phyloP scores from a whole-genome alignment of 2,888 invertebrate genomes.

The Acronicta aceris region DNA sequence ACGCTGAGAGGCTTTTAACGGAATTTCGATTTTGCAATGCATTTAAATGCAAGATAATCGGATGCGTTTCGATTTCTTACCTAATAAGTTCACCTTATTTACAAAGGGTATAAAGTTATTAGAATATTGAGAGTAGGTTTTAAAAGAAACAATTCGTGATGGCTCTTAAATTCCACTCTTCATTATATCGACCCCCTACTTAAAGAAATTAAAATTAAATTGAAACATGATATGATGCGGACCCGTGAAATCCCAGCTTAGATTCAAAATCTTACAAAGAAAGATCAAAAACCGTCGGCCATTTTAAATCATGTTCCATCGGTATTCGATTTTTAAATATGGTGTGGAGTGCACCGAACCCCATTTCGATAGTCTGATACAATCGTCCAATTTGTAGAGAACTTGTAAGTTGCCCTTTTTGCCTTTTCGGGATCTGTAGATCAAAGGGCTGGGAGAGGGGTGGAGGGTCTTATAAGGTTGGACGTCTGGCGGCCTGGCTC shows the following conservation, averaged over 20 bases:
- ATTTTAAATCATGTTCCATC: conserved; percentile 78
- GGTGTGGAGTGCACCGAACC: conserved; percentile 85
- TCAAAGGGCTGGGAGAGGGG: conserved; percentile 60
- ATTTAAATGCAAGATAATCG: conserved; percentile 78
- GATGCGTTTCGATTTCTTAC: conserved; percentile 57
- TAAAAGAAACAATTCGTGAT: conserved; percentile 49
- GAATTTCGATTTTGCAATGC: conserved; percentile 73
- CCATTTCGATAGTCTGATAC: conserved; percentile 77
- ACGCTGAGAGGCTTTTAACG: conserved; percentile 76
- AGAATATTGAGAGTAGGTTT: conserved; percentile 53
- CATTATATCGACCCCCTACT: conserved; percentile 53
- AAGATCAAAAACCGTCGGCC: conserved; percentile 67
- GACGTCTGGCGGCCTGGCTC: conserved; percentile 67
- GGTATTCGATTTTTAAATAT: conserved; percentile 83
- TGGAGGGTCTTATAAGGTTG: conserved; percentile 68
- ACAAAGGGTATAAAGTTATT: conserved; percentile 70
- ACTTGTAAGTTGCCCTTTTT: conserved; percentile 59
- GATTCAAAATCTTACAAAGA: conserved; percentile 52
- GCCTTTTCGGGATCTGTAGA: conserved; percentile 57
- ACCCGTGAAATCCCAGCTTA: conserved; percentile 60
- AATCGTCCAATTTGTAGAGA: conserved; percentile 71
- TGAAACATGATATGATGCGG: conserved; percentile 62
- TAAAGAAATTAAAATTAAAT: conserved; percentile 61
- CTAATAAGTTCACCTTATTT: conserved; percentile 65
- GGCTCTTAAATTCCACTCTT: conserved; percentile 54